Evolutionary conservation across 2,888 invertebrate genomes (phyloP).

Genomic region (Nephrotoma appendiculata): DNA sequence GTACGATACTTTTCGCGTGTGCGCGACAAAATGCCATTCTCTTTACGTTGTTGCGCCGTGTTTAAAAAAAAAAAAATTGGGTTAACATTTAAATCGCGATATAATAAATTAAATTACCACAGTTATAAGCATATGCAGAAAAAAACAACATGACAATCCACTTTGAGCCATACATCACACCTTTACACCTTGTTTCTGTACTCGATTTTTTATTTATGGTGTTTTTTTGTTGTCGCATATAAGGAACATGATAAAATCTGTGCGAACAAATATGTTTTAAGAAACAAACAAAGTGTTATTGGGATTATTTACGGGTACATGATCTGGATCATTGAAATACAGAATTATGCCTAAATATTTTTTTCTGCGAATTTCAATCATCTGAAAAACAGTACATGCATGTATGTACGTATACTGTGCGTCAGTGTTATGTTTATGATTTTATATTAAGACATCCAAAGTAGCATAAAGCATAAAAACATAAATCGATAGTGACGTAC

Average conservation of each 20-base stretch:
- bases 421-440: no score
- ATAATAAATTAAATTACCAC: background rate
- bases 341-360: no score
- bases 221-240: no score
- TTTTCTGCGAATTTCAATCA: background rate
- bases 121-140: background rate
- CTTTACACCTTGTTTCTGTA: background rate
- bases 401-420: background rate
- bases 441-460: no score
- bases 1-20: background rate
- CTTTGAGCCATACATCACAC: background rate
- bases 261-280: background rate
- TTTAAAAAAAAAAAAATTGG: background rate
- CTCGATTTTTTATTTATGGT: no score
- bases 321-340: background rate
- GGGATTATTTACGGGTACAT: background rate
- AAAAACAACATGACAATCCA: background rate
- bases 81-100: background rate
- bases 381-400: background rate
- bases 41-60: background rate
- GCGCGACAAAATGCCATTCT: background rate
- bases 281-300: background rate
- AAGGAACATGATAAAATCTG: background rate
- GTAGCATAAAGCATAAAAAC: background rate
- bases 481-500: background rate